Conservation (phyloP, 2,797 vertebrate genomes). For the Cossypha dichroa region DNA sequence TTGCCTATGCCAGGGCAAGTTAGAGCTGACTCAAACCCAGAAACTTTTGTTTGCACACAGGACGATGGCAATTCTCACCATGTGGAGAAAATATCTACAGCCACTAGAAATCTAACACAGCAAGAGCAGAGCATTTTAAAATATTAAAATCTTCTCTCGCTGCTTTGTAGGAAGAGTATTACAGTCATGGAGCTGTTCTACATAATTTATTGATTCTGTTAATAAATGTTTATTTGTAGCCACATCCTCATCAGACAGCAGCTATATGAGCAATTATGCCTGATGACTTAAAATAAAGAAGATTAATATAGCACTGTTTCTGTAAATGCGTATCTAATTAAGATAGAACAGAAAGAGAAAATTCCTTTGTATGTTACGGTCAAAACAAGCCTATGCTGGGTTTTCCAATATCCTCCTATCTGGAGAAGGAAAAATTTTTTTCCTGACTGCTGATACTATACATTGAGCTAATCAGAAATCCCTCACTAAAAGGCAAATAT, state of each 20-base stretch:
- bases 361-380: not conserved
- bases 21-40: not conserved
- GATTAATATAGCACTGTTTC: not conserved
- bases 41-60: not conserved
- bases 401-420: not conserved
- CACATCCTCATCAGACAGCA: not conserved
- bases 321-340: not conserved
- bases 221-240: not conserved
- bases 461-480: not conserved
- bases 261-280: not conserved
- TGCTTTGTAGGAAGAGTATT: not conserved
- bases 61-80: not conserved
- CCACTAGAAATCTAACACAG: not conserved
- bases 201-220: not conserved
- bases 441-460: not conserved
- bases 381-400: not conserved
- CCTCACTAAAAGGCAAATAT: not conserved
- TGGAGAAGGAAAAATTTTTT: not conserved
- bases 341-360: not conserved
- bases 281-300: not conserved
- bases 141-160: not conserved
- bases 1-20: not conserved
- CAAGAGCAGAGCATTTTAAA: not conserved
- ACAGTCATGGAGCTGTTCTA: not conserved
- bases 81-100: not conserved